phyloP scores from a whole-genome alignment of 2,113 vertebrate species.

The Hipposideros armiger region DNA sequence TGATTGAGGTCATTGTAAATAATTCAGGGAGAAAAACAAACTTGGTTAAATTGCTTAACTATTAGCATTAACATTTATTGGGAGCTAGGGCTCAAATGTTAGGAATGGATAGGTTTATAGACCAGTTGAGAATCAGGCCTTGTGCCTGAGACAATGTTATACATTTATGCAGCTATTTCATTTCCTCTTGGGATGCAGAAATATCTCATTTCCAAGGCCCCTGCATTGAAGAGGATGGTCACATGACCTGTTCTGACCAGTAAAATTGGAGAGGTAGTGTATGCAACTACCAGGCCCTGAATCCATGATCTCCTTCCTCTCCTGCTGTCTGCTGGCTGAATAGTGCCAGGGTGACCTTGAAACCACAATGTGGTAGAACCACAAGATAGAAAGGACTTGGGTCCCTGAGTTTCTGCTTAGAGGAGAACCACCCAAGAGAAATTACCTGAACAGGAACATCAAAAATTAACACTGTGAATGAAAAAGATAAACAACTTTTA shows the following conservation, averaged over 20 bases:
- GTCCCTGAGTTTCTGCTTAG: not conserved
- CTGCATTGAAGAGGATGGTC: not conserved
- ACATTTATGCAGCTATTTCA: not conserved
- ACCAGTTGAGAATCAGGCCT: not conserved
- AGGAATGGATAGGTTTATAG: not conserved
- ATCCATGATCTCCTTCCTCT: not conserved
- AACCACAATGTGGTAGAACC: not conserved
- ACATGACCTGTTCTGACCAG: not conserved
- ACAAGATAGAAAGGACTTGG: not conserved
- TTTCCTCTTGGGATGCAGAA: slow-evolving; percentile 33
- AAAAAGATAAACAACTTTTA: not conserved
- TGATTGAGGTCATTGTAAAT: slow-evolving; percentile 42
- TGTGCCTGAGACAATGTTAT: not conserved
- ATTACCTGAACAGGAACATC: not conserved
- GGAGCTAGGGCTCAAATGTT: not conserved
- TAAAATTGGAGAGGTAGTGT: not conserved
- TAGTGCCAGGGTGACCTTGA: not conserved
- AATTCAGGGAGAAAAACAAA: slow-evolving; percentile 30
- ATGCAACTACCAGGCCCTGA: not conserved
- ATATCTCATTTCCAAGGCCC: not conserved
- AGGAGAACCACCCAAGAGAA: not conserved
- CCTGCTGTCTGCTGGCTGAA: not conserved
- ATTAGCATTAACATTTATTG: slow-evolving; percentile 11
- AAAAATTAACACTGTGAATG: not conserved
- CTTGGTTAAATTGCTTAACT: slow-evolving; percentile 3